These are phyloP conservation scores for Leguminivora glycinivorella DNA, from an alignment of 1,140 invertebrate genomes.

Conservation along the genomic window DNA sequence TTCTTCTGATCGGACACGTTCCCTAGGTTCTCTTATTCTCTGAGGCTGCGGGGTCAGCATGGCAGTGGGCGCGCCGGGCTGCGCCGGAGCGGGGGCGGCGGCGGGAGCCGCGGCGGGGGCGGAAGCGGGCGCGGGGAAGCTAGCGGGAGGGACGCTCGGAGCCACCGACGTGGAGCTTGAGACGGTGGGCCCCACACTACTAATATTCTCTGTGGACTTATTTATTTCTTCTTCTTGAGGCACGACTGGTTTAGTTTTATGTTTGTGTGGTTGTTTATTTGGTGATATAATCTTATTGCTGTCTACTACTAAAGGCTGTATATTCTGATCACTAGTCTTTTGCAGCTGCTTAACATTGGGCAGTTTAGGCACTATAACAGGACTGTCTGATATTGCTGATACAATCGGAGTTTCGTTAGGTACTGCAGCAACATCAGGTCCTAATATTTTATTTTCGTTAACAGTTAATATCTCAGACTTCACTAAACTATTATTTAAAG, in stretches of 20 bases:
- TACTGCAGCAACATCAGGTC: slow-evolving; percentile 55
- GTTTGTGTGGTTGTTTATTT: slow-evolving; percentile 57
- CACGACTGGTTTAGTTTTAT: slow-evolving; percentile 60
- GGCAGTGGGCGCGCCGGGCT: slow-evolving; percentile 13
- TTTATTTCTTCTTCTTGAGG: slow-evolving; percentile 55
- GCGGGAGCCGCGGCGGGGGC: slow-evolving; percentile 36
- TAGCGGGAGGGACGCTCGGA: neutral
- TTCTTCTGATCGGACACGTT: slow-evolving; percentile 52
- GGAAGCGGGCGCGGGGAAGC: neutral
- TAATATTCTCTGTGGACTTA: slow-evolving; percentile 39
- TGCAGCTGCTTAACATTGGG: slow-evolving; percentile 60
- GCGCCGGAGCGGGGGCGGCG: slow-evolving; percentile 10
- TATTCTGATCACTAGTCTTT: slow-evolving; percentile 58
- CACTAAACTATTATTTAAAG: slow-evolving; percentile 65
- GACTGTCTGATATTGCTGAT: slow-evolving; percentile 71
- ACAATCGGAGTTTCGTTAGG: slow-evolving; percentile 64
- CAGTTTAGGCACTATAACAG: slow-evolving; percentile 75
- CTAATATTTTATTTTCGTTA: slow-evolving; percentile 66
- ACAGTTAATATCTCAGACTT: slow-evolving; percentile 71
- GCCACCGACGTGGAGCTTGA: neutral
- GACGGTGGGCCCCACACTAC: neutral
- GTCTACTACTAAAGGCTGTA: slow-evolving; percentile 58
- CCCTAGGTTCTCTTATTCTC: slow-evolving; percentile 51
- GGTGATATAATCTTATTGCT: slow-evolving; percentile 52
- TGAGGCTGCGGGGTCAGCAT: slow-evolving; percentile 51